A percentile compares a stretch with the other conserved stretches of the same genome.
Conservation (phyloP, 2,113 vertebrate species). For the Nestor notabilis region DNA sequence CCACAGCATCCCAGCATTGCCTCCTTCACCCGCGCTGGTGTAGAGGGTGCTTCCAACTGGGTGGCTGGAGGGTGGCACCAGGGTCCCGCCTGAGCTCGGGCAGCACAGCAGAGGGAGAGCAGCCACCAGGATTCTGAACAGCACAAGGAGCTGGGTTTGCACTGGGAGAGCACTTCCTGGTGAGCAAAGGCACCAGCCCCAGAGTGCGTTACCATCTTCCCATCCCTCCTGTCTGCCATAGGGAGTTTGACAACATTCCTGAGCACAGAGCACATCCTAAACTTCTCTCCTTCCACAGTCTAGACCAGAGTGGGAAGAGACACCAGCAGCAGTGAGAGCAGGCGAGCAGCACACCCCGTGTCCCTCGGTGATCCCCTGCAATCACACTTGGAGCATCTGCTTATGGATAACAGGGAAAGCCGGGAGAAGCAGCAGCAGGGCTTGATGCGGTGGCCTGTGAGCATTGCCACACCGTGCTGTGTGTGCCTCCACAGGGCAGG, state of each 20-base stretch:
- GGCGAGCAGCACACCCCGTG: accelerated
- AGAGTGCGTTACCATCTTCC: accelerated
- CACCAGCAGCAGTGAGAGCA: accelerated
- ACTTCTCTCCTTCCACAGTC: accelerated
- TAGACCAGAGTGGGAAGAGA: background rate
- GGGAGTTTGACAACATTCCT: accelerated
- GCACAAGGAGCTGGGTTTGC: background rate
- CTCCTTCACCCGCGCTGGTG: accelerated
- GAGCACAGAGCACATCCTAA: background rate
- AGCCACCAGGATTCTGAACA: accelerated
- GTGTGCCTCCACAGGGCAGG: accelerated
- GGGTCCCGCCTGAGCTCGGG: background rate
- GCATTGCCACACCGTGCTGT: accelerated
- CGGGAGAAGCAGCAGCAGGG: background rate
- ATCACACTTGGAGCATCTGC: accelerated
- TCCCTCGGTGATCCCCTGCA: background rate
- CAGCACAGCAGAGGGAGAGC: accelerated
- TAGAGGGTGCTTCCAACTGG: background rate
- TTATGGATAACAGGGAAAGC: accelerated
- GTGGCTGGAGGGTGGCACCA: background rate
- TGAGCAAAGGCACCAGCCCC: background rate
- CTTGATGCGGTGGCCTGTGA: accelerated
- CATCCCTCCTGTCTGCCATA: background rate
- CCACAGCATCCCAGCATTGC: accelerated
- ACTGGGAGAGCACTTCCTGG: accelerated